Conservation (phyloP, 2,888 invertebrate species). For the Apamea sordens region DNA sequence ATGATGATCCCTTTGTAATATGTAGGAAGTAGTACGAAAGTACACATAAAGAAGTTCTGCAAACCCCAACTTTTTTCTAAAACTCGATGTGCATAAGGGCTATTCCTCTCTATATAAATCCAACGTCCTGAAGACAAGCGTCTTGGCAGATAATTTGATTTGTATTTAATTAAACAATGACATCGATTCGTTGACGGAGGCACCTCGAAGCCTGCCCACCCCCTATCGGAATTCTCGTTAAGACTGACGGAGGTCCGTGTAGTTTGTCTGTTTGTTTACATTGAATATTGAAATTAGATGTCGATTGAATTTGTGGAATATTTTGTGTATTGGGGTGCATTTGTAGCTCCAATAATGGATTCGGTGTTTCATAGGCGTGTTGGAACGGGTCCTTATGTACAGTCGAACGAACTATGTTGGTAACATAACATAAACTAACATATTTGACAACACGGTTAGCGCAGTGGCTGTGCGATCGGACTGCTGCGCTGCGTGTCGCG, state of each 20-base stretch:
- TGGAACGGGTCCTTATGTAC: background rate
- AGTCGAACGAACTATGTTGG: too few species aligned
- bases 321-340: conserved; percentile 6
- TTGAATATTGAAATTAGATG: conserved; percentile 54
- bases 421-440: too few species aligned
- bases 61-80: background rate
- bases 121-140: conserved; percentile 72
- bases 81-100: background rate
- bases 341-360: background rate
- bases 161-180: conserved; percentile 85
- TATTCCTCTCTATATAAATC: conserved; percentile 64
- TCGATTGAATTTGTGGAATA: conserved; percentile 36
- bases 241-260: conserved; percentile 71
- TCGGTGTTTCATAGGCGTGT: background rate
- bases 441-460: too few species aligned
- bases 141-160: conserved; percentile 86
- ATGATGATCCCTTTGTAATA: too few species aligned
- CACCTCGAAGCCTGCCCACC: conserved; percentile 54
- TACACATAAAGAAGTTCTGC: too few species aligned
- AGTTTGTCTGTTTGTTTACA: conserved; percentile 64
- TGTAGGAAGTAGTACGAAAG: too few species aligned
- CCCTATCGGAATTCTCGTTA: conserved; percentile 73
- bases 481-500: too few species aligned
- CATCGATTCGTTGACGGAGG: conserved; percentile 82
- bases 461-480: too few species aligned